Evolutionary conservation across 2,888 invertebrate genomes (phyloP).

Genomic region (Meloe dianella): DNA sequence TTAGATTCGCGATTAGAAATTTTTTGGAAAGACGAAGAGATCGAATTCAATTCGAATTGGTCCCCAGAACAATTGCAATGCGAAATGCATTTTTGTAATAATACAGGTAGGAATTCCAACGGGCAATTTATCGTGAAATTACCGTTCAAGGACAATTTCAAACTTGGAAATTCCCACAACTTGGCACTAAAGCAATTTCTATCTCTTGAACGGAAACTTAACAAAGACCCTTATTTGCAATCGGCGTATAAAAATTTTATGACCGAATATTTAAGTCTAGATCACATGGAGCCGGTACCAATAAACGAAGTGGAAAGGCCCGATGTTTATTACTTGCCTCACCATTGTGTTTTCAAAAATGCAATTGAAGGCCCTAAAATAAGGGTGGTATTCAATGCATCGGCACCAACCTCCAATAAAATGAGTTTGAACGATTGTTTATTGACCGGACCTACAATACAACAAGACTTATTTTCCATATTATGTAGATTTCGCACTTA

Average conservation of each 20-base stretch:
- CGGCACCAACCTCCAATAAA: conserved; percentile 14
- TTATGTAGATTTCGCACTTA: conserved; percentile 30
- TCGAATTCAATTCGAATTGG: not conserved
- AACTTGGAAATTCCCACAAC: not conserved
- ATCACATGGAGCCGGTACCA: not conserved
- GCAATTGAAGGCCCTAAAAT: conserved; percentile 18
- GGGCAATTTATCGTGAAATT: not conserved
- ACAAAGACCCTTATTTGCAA: not conserved
- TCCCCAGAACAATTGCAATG: not conserved
- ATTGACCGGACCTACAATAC: conserved; percentile 28
- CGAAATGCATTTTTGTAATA: not conserved
- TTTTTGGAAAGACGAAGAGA: conserved; percentile 27
- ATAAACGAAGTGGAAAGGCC: not conserved
- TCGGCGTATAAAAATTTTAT: not conserved
- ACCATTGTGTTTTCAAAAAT: not conserved
- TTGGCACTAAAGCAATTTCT: not conserved
- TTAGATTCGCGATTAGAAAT: conserved; percentile 20
- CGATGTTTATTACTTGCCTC: not conserved
- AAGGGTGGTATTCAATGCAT: conserved; percentile 32
- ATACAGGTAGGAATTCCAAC: not conserved
- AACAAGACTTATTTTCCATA: conserved; percentile 34
- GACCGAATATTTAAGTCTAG: not conserved
- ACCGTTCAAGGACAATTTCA: not conserved
- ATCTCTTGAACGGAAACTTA: not conserved
- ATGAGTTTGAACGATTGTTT: conserved; percentile 23